Conservation (phyloP, 2,113 vertebrate genomes). For the Pachypanchax playfairii region DNA sequence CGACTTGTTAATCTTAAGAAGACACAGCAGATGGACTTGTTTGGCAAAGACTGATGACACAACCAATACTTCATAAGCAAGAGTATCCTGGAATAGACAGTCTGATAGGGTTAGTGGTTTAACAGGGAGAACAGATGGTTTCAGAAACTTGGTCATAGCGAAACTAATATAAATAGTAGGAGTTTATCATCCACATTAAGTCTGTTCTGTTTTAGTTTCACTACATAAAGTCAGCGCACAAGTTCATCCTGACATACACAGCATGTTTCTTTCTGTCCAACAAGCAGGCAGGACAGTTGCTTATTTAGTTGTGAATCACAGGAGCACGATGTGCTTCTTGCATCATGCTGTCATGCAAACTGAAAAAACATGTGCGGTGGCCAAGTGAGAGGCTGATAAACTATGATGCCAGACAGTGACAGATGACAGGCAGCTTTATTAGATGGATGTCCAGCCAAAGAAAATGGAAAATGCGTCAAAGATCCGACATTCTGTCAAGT, state of each 20-base stretch:
- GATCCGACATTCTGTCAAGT: constrained; percentile 14
- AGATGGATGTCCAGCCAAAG: constrained; percentile 15
- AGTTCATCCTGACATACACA: not conserved
- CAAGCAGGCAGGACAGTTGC: not conserved
- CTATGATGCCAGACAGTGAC: constrained; percentile 20
- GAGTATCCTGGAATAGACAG: not conserved
- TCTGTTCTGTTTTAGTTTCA: constrained; percentile 6
- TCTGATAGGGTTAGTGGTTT: constrained; percentile 12
- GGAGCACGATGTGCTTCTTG: constrained; percentile 5
- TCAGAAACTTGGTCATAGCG: constrained; percentile 6
- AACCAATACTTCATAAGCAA: not conserved
- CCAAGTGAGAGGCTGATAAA: constrained; percentile 33
- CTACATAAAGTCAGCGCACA: not conserved
- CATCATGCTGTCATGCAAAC: constrained; percentile 10
- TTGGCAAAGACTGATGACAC: not conserved
- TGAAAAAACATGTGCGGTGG: constrained; percentile 9
- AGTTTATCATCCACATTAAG: constrained; percentile 17
- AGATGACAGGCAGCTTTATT: constrained; percentile 26
- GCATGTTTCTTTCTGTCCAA: not conserved
- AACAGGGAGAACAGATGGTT: constrained; percentile 17
- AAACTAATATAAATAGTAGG: constrained; percentile 4
- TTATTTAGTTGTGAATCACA: constrained; percentile 16
- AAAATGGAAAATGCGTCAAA: constrained; percentile 24
- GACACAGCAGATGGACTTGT: constrained; percentile 7
- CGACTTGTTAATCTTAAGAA: not conserved